These are phyloP conservation scores for Vanessa atalanta DNA, from an alignment of 1,140 invertebrate species.

Conservation along the genomic window DNA sequence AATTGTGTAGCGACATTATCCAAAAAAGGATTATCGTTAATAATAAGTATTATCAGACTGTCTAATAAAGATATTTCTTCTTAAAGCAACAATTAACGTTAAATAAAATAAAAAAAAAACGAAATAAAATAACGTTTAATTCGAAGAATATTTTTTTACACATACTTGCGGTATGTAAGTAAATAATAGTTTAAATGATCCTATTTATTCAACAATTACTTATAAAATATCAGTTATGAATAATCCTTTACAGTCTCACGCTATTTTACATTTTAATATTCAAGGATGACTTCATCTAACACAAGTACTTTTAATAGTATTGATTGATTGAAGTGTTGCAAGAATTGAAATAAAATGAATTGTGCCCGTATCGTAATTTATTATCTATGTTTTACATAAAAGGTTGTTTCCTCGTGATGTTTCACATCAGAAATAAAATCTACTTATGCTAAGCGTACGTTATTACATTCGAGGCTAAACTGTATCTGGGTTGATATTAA, in stretches of 20 bases:
- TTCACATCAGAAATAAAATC: background rate
- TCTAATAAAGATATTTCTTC: too few species aligned
- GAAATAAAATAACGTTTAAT: too few species aligned
- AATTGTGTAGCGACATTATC: too few species aligned
- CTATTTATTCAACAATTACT: background rate
- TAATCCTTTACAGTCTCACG: conserved; percentile 13
- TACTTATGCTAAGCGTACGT: background rate
- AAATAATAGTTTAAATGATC: background rate
- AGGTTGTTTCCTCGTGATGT: conserved; percentile 17
- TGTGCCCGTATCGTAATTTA: conserved; percentile 29
- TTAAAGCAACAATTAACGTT: too few species aligned
- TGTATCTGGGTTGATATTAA: too few species aligned
- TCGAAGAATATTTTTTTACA: too few species aligned
- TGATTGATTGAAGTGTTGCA: conserved; percentile 35
- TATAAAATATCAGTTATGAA: background rate
- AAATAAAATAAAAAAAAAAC: too few species aligned
- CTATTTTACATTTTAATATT: conserved; percentile 24
- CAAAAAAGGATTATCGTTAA: too few species aligned
- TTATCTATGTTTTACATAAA: conserved; percentile 13
- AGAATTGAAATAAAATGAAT: conserved; percentile 36
- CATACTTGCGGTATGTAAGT: too few species aligned
- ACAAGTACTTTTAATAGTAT: conserved; percentile 32
- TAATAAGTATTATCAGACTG: too few species aligned
- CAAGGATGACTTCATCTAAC: conserved; percentile 33
- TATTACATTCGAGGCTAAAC: background rate